Conservation (phyloP, 2,888 invertebrate species). For the Sminthurinus aureus region DNA sequence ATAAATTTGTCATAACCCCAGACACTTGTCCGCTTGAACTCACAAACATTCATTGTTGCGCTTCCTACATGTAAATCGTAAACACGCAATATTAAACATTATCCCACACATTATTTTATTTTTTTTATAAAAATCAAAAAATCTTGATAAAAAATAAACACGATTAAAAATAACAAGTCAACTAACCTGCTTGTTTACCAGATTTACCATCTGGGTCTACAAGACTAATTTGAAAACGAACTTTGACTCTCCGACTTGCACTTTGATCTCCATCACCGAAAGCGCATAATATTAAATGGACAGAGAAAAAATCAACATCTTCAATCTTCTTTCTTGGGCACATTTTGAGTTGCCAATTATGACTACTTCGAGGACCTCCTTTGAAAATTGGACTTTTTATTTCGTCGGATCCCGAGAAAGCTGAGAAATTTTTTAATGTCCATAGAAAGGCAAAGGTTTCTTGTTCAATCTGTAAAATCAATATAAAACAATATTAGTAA, state of each 20-base stretch:
- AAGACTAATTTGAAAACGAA: slow-evolving; percentile 58
- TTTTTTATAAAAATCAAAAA: too few relatives aligned
- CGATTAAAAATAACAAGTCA: slow-evolving; percentile 55
- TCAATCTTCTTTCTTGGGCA: slow-evolving; percentile 57
- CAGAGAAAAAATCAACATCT: slow-evolving; percentile 57
- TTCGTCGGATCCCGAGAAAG: slow-evolving; percentile 56
- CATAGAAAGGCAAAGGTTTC: slow-evolving; percentile 58
- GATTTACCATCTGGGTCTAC: slow-evolving; percentile 56
- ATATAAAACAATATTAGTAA: too few relatives aligned
- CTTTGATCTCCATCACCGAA: slow-evolving; percentile 54
- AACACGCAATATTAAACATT: too few relatives aligned
- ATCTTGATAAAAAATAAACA: slow-evolving; percentile 12
- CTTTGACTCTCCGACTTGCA: slow-evolving; percentile 50
- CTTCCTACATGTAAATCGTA: slow-evolving; percentile 56
- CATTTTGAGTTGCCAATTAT: slow-evolving; percentile 59
- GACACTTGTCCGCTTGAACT: slow-evolving; percentile 57
- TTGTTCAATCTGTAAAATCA: slow-evolving; percentile 58
- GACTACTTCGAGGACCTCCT: slow-evolving; percentile 57
- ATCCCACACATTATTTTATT: too few relatives aligned
- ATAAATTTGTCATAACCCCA: slow-evolving; percentile 60
- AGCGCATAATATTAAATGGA: slow-evolving; percentile 53
- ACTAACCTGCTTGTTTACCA: slow-evolving; percentile 57
- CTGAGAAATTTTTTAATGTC: slow-evolving; percentile 53
- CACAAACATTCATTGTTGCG: slow-evolving; percentile 56
- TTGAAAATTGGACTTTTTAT: slow-evolving; percentile 56